phyloP scores from a whole-genome alignment of 2,888 invertebrate species.

The Epinotia demarniana region DNA sequence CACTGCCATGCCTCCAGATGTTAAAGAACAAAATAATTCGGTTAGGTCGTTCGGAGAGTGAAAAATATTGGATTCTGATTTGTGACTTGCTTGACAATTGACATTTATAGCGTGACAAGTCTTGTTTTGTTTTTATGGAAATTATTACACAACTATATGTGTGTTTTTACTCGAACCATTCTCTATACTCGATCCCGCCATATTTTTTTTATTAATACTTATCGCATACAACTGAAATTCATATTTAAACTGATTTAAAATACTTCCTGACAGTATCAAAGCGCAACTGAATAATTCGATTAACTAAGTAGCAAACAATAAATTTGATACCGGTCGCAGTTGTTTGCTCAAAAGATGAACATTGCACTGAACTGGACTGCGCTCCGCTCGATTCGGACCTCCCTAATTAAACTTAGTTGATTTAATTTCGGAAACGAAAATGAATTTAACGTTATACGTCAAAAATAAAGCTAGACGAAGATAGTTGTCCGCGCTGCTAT shows the following conservation, averaged over 20 bases:
- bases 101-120: background rate
- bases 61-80: background rate
- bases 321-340: conserved; percentile 17
- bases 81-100: too few species aligned
- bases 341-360: conserved; percentile 34
- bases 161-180: too few species aligned
- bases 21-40: too few species aligned
- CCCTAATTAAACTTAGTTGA: conserved; percentile 44
- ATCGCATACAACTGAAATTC: background rate
- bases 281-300: conserved; percentile 12
- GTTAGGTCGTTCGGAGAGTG: background rate
- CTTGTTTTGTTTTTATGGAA: background rate
- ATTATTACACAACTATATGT: background rate
- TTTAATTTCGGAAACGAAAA: conserved; percentile 41
- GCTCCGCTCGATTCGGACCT: conserved; percentile 28
- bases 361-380: conserved; percentile 29
- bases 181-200: too few species aligned
- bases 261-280: background rate
- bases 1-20: too few species aligned
- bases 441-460: conserved; percentile 15
- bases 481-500: conserved; percentile 1
- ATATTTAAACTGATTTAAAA: background rate
- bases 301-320: conserved; percentile 25
- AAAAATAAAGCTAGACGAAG: conserved; percentile 7
- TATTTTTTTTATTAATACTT: background rate